Conservation (phyloP, 1,140 invertebrate species). For the Potamilus streckersoni region DNA sequence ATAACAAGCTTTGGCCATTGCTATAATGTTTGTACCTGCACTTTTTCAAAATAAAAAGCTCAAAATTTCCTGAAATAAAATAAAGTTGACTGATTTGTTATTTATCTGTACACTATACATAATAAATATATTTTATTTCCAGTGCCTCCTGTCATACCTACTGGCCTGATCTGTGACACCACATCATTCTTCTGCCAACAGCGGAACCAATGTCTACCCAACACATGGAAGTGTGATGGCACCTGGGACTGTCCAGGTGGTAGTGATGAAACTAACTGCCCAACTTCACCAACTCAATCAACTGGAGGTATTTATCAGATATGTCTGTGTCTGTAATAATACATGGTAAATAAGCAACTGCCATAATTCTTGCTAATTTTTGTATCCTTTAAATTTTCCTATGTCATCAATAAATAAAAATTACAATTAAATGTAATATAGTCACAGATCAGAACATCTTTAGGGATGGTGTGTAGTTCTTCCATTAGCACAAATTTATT, state of each 20-base stretch:
- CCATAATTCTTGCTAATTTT: too few species aligned
- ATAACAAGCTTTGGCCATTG: too few species aligned
- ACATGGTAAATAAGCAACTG: too few species aligned
- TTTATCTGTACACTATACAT: neutral
- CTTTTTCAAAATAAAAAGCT: neutral
- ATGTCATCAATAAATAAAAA: too few species aligned
- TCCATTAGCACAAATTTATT: too few species aligned
- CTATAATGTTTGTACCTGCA: neutral
- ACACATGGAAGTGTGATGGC: conserved; percentile 47
- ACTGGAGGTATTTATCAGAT: too few species aligned
- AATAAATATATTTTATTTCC: neutral
- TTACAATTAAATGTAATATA: too few species aligned
- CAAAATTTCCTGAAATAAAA: neutral
- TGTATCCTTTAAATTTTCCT: too few species aligned
- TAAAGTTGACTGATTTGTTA: neutral
- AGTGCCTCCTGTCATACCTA: conserved; percentile 9
- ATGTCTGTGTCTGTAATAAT: neutral
- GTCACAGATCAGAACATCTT: too few species aligned
- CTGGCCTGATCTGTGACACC: conserved; percentile 24
- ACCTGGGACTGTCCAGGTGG: conserved; percentile 42
- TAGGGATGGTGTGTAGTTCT: too few species aligned
- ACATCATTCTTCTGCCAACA: conserved; percentile 36
- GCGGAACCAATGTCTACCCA: conserved; percentile 39
- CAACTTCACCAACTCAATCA: conserved; percentile 15
- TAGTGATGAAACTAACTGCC: conserved; percentile 41